Base-by-base conservation (phyloP, 2,888 invertebrate genomes). In the Anagyrus pseudococci region DNA sequence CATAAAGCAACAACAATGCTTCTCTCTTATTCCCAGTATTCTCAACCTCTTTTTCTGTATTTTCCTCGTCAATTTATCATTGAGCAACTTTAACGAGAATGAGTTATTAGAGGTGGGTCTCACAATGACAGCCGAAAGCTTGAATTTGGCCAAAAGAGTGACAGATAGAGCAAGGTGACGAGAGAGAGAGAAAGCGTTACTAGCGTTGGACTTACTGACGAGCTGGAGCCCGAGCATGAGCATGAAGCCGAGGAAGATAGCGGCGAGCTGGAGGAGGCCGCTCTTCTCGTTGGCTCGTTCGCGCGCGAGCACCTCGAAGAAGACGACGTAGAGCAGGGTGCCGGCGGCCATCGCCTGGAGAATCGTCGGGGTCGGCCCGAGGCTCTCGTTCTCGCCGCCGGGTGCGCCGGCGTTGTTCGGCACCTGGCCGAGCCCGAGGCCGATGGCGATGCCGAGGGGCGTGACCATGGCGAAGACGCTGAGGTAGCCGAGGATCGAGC, bases 291-390 rank as follows among this genome's bases (percentile, higher is more conserved):
- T 86, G 65, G 83, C 83, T 23, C 85, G 82, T 72, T 92, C 91
- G 64, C 90, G 84, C 6, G 90, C 89, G 17, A 92, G 82, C n/a
- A 92, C 88, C 80, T 92, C 92, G 80, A 92, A 91, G 81, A 91
- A 91, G 1, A 91, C 91, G 15, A 93, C 90, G 81, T 91, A 92
- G 15, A 92, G 81, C 54, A 92, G 85, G 0, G 92, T 92, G 6
- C 92, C 92, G 53, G 89, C 89, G 0, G 92, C 91, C 82, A 92
- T 85, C 6, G 90, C 90, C 78, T 91, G 89, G 2, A 87, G 81
- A 20, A 86, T 83, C 3, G 85, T 83, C 6, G 85, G 84, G 0
- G 83, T 82, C 0, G 84, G 79, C 2, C 81, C 81, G 4, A 81
- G 73, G 15, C 79, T 79, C 48, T 82, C 83, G 33, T 37, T 15